Percentiles rank a stretch among this genome's conserved stretches.
phyloP scores from a whole-genome alignment of 2,113 vertebrate species.

The Podilymbus podiceps region DNA sequence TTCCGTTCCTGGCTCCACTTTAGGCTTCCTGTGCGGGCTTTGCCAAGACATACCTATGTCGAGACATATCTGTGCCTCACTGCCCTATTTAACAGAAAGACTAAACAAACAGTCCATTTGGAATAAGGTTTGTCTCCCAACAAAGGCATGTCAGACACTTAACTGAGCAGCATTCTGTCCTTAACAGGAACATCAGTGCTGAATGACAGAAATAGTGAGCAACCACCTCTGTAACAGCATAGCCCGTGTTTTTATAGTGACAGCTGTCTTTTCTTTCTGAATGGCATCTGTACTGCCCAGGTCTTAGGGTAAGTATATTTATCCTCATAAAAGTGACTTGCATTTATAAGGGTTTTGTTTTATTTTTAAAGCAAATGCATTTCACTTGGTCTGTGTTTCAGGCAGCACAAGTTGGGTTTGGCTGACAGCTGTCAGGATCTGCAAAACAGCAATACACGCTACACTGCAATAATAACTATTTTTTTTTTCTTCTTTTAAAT shows the following conservation, averaged over 20 bases:
- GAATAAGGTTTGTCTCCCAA: neutral
- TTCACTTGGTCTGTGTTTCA: neutral
- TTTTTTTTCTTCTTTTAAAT: neutral
- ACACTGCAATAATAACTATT: neutral
- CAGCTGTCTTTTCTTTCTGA: neutral
- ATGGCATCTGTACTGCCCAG: neutral
- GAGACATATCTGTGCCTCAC: neutral
- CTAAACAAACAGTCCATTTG: neutral
- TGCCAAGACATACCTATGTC: neutral
- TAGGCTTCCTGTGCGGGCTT: neutral
- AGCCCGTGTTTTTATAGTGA: neutral
- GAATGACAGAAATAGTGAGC: neutral
- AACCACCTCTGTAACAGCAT: neutral
- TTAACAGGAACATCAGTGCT: neutral
- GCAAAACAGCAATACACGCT: neutral
- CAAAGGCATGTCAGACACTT: neutral
- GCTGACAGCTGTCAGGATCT: neutral
- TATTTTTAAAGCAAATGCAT: neutral
- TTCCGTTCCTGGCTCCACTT: neutral
- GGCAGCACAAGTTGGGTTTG: neutral
- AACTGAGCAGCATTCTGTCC: neutral
- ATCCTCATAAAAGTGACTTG: neutral
- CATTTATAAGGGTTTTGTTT: neutral
- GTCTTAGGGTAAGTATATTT: neutral
- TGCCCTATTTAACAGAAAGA: neutral